A percentile compares a stretch with the other conserved stretches of the same genome.
Conservation (phyloP, 64 coral and sea anemone genomes). For the Stichodactyla mertensii region DNA sequence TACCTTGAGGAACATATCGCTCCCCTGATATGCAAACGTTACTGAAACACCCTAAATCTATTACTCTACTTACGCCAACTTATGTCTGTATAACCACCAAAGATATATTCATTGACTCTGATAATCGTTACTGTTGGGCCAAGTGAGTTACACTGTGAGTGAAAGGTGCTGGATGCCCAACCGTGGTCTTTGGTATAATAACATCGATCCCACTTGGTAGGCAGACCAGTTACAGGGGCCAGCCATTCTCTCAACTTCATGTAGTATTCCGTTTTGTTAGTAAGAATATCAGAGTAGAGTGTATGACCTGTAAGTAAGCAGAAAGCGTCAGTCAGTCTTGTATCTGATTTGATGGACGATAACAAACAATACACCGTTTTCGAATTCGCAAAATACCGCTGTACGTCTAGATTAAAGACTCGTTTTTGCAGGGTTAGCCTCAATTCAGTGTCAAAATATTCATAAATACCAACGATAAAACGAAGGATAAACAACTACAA, state of each 20-base stretch:
- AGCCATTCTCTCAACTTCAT: slow-evolving; percentile 63
- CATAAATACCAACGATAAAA: too few relatives aligned
- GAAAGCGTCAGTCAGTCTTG: not conserved
- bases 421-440: too few relatives aligned
- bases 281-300: slow-evolving; percentile 50
- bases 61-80: slow-evolving; percentile 62
- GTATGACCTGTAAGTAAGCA: slow-evolving; percentile 25
- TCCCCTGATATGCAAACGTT: too few relatives aligned
- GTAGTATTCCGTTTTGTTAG: slow-evolving; percentile 64
- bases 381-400: too few relatives aligned
- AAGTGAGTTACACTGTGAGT: slow-evolving; percentile 45
- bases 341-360: too few relatives aligned
- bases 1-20: too few relatives aligned
- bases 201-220: slow-evolving; percentile 66
- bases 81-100: slow-evolving; percentile 70
- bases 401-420: too few relatives aligned
- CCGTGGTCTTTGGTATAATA: slow-evolving; percentile 53
- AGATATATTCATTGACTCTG: slow-evolving; percentile 61
- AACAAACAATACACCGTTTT: too few relatives aligned
- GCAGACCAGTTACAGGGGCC: slow-evolving; percentile 38
- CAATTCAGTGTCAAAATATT: too few relatives aligned
- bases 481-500: too few relatives aligned
- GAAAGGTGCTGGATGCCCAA: slow-evolving; percentile 69
- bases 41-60: too few relatives aligned
- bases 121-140: slow-evolving; percentile 61